These are phyloP conservation scores for Tapera naevia DNA, from an alignment of 2,797 vertebrate species.

Conservation along the genomic window DNA sequence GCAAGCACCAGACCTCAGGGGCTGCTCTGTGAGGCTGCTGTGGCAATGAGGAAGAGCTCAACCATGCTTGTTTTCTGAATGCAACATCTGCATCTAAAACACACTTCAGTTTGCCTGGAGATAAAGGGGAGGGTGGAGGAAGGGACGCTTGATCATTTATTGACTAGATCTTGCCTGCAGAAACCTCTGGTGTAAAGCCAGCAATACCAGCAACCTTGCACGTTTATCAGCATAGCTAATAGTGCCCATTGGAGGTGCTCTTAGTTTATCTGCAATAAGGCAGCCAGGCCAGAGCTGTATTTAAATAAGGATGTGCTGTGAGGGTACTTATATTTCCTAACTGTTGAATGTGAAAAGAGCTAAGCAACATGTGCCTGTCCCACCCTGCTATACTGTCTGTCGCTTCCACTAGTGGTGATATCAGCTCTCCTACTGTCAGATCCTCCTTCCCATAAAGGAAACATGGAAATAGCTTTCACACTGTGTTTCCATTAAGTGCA, in stretches of 20 bases:
- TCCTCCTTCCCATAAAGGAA: neutral
- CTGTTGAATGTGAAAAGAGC: neutral
- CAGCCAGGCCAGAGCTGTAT: neutral
- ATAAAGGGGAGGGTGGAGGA: neutral
- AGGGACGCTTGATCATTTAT: neutral
- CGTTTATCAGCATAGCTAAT: neutral
- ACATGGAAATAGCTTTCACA: neutral
- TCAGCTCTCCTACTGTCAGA: neutral
- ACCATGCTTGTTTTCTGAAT: neutral
- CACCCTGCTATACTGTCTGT: neutral
- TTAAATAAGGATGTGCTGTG: neutral
- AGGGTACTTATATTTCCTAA: neutral
- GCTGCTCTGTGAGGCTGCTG: neutral
- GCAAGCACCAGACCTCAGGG: neutral
- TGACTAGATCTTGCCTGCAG: neutral
- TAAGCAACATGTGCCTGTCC: neutral
- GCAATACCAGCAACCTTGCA: neutral
- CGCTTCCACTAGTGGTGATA: neutral
- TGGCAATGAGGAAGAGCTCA: neutral
- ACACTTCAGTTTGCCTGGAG: neutral
- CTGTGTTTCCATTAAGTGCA: neutral
- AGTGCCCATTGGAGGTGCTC: neutral
- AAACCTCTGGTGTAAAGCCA: neutral
- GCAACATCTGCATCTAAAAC: neutral
- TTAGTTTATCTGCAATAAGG: neutral